A percentile compares a stretch with the other conserved stretches of the same genome.
Evolutionary conservation across 2,888 invertebrate genomes (phyloP).

Genomic region (Pilophorus perplexus): DNA sequence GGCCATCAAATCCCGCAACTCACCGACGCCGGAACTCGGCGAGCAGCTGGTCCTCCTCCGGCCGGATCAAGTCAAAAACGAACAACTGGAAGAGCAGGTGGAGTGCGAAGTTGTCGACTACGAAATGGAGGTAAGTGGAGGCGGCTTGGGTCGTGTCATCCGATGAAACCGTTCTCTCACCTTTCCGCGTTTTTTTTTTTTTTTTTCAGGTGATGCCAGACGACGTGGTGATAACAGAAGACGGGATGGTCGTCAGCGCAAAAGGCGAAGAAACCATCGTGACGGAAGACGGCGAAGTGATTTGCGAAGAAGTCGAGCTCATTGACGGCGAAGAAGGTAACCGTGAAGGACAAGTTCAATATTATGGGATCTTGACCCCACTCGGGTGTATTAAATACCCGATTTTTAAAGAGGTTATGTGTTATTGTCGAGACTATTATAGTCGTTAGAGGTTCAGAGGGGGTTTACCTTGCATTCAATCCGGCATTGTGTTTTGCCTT

Average conservation of each 20-base stretch:
- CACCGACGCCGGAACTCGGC: background rate
- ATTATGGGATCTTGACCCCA: too few relatives aligned
- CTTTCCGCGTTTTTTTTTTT: too few relatives aligned
- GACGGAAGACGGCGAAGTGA: background rate
- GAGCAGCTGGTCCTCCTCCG: background rate
- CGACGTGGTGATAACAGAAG: background rate
- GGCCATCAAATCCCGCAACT: background rate
- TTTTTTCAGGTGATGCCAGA: background rate
- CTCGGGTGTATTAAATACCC: too few relatives aligned
- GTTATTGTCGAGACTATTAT: too few relatives aligned
- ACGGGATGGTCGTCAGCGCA: background rate
- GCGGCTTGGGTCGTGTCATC: too few relatives aligned
- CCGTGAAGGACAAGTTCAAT: too few relatives aligned
- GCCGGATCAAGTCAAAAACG: background rate
- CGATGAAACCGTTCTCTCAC: too few relatives aligned
- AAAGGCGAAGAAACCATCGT: background rate
- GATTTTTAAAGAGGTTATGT: too few relatives aligned
- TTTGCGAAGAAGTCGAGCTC: background rate
- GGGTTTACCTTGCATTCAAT: too few relatives aligned
- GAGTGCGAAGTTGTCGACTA: background rate
- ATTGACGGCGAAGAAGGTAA: background rate
- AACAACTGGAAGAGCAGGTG: background rate
- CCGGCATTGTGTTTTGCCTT: too few relatives aligned
- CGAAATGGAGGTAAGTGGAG: background rate
- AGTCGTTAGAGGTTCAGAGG: too few relatives aligned